These are phyloP conservation scores for Amblyopsis hoosieri DNA, from an alignment of 2,797 vertebrate genomes.

Conservation along the genomic window DNA sequence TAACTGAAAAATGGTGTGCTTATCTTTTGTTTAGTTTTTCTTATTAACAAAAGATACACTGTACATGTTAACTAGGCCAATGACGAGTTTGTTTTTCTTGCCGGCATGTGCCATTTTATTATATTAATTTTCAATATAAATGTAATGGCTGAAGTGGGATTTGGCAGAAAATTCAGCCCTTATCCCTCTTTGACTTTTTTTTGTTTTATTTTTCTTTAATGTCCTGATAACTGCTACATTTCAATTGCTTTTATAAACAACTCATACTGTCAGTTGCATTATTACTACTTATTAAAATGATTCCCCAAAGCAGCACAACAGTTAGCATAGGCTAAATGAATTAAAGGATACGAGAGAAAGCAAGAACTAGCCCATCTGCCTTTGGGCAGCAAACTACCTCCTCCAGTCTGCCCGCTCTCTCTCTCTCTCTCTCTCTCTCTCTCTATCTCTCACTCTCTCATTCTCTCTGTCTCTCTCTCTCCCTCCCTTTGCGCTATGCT, in stretches of 20 bases:
- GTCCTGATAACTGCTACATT: constrained; percentile 31
- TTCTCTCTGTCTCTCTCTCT: constrained; percentile 11
- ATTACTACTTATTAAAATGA: constrained; percentile 78
- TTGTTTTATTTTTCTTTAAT: not conserved
- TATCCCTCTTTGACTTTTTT: not conserved
- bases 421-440: not conserved
- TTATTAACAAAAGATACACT: constrained; percentile 35
- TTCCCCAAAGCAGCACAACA: constrained; percentile 68
- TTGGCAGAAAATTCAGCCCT: not conserved
- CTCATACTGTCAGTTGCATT: constrained; percentile 67
- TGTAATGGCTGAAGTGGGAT: not conserved
- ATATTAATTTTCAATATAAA: constrained; percentile 6
- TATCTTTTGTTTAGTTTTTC: constrained; percentile 11
- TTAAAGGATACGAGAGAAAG: constrained; percentile 73
- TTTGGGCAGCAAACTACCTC: constrained; percentile 55
- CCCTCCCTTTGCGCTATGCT: not conserved
- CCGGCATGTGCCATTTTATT: not conserved
- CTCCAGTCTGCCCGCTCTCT: constrained; percentile 43
- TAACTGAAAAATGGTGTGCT: constrained; percentile 33
- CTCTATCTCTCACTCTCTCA: constrained; percentile 4
- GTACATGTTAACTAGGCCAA: not conserved
- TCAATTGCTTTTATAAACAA: constrained; percentile 61
- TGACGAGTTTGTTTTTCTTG: not conserved
- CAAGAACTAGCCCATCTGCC: constrained; percentile 58
- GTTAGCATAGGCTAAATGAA: constrained; percentile 75